Evolutionary conservation across 2,797 vertebrate genomes (phyloP), one percentile per base, ranked within the genome.

Genomic region (Capromys pilorides): DNA sequence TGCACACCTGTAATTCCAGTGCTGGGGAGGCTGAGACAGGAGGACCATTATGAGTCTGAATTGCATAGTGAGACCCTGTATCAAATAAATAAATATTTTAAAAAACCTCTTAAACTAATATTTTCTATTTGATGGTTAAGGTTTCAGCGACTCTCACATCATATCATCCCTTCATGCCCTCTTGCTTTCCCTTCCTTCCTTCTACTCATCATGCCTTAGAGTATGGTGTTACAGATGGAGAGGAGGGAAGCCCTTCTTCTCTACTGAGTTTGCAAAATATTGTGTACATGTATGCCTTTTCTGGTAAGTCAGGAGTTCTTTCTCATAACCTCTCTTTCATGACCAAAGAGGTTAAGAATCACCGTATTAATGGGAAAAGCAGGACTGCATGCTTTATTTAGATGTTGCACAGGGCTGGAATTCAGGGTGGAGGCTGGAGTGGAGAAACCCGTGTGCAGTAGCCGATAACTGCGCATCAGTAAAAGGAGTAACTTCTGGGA

Each of bases 131-230:
- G 62, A 89, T 78, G 21, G 45, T 71, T 21, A 57, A 83, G 77
- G 24, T 39, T 4, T 31, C 19, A 13, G 0, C 22, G 26, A 69
- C 9, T 36, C 6, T 66, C 28, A 49, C 0, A 12, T 18, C 6
- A 36, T 12, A n/a, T 45, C 18, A 7, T 21, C 0, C 26, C 31
- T 14, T 26, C 24, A 51, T 2, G 39, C 12, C 8, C 19, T n/a
- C 14, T 26, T 9, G 14, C 49, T 26, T 5, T 31, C n/a, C 6
- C 19, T 1, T 0, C 9, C 5, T 79, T 49, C 49, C 2, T 67
- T 31, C 33, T 10, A 1, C 26, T 22, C 24, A 62, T 21, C 84
- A 22, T 5, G 14, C 0, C 21, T 14, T 85, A 51, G 61, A 16
- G 69, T 28, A 39, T 81, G 62, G 62, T 57, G 14, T 12, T 18